Evolutionary conservation across 1,140 invertebrate genomes (phyloP).

Genomic region (Sycophaga agraensis): DNA sequence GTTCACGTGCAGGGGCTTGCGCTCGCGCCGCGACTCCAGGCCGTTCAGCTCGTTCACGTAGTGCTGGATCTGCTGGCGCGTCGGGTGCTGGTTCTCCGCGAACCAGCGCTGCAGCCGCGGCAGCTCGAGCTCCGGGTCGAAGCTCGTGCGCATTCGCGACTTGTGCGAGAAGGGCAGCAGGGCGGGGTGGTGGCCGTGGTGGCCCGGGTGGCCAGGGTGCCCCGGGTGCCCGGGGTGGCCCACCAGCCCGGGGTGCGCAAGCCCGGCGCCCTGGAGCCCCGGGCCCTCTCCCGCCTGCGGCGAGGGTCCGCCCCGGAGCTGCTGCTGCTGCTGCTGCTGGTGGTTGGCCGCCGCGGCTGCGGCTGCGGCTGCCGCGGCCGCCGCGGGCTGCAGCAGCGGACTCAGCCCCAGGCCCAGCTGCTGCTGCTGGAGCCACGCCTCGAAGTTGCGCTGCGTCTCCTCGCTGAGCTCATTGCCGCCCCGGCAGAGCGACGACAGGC

Average conservation of each 20-base stretch:
- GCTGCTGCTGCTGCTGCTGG: slow-evolving; percentile 47
- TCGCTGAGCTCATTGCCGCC: slow-evolving; percentile 73
- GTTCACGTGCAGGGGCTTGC: slow-evolving; percentile 92
- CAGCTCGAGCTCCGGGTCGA: slow-evolving; percentile 94
- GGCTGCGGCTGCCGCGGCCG: slow-evolving; percentile 55
- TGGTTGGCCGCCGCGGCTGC: slow-evolving; percentile 48
- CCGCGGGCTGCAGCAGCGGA: slow-evolving; percentile 53
- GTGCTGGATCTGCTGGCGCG: slow-evolving; percentile 89
- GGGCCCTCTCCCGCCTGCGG: slow-evolving; percentile 41
- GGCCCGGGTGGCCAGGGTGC: not conserved
- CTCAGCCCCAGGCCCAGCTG: slow-evolving; percentile 61
- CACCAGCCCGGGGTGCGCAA: not conserved
- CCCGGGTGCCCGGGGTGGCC: not conserved
- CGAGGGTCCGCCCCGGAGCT: slow-evolving; percentile 37
- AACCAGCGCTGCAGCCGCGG: slow-evolving; percentile 95
- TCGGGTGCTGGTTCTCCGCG: slow-evolving; percentile 92
- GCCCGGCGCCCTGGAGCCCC: slow-evolving; percentile 12
- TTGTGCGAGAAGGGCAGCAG: slow-evolving; percentile 81
- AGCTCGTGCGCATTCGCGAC: slow-evolving; percentile 87
- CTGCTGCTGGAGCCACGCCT: slow-evolving; percentile 61
- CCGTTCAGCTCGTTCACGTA: slow-evolving; percentile 92
- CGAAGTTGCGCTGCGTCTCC: slow-evolving; percentile 75
- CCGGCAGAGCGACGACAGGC: slow-evolving; percentile 74
- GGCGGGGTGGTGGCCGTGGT: slow-evolving; percentile 64
- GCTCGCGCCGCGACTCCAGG: slow-evolving; percentile 84